Evolutionary conservation across 2,113 vertebrate genomes (phyloP).

Genomic region (Podocnemis expansa): DNA sequence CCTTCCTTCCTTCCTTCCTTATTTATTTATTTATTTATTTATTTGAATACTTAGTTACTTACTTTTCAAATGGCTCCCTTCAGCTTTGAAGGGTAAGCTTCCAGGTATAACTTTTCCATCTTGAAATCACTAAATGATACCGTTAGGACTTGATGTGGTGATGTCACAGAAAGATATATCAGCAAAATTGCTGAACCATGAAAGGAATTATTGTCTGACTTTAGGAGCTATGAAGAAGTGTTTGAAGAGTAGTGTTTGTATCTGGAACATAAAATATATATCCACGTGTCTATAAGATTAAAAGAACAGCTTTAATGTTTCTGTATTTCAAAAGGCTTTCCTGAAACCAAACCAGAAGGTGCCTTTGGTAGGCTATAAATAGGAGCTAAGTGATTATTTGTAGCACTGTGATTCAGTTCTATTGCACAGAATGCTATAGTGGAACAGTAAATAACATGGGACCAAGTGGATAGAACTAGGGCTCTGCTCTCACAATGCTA

Average conservation of each 20-base stretch:
- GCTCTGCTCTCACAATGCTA: rapidly evolving
- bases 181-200: too few relatives aligned
- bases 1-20: too few relatives aligned
- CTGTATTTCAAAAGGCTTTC: conserved; percentile 1
- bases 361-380: neutral
- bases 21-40: too few relatives aligned
- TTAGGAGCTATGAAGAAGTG: too few relatives aligned
- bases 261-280: conserved; percentile 50
- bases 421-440: neutral
- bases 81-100: conserved; percentile 26
- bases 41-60: too few relatives aligned
- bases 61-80: conserved; percentile 22
- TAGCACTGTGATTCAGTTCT: neutral
- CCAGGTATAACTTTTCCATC: too few relatives aligned
- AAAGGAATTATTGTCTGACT: too few relatives aligned
- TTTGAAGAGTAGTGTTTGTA: neutral
- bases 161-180: too few relatives aligned
- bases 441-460: neutral
- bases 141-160: too few relatives aligned
- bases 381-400: neutral
- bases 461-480: neutral
- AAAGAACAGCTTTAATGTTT: conserved; percentile 42
- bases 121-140: too few relatives aligned
- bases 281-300: conserved; percentile 44
- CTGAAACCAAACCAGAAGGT: neutral